phyloP scores from a whole-genome alignment of 2,797 vertebrate species.

The Brachyalestes nurse region DNA sequence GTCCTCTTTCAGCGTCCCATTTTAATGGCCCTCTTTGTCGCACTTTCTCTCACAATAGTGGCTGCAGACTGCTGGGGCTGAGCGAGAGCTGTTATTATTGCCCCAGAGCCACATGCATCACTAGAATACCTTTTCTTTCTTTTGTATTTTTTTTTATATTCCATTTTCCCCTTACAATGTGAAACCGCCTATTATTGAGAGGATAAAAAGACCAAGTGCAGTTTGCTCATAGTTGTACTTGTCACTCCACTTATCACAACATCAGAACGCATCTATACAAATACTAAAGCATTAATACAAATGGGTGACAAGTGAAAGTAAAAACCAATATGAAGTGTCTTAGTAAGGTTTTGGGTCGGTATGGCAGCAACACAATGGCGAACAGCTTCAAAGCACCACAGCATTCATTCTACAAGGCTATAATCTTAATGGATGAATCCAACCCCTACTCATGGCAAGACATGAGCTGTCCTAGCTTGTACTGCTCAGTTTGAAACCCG shows the following conservation, averaged over 20 bases:
- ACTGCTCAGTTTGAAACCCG: too few relatives aligned
- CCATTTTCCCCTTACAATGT: neutral
- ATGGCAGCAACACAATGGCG: too few relatives aligned
- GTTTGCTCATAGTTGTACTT: neutral
- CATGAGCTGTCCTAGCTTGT: too few relatives aligned
- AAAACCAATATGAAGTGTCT: too few relatives aligned
- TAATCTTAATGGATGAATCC: too few relatives aligned
- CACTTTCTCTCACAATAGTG: neutral
- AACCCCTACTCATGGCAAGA: too few relatives aligned
- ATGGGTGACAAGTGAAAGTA: too few relatives aligned
- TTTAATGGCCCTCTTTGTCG: neutral
- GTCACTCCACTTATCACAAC: neutral
- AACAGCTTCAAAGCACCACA: too few relatives aligned
- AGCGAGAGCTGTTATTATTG: neutral
- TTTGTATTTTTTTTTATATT: neutral
- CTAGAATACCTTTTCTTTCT: neutral
- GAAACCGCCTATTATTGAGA: neutral
- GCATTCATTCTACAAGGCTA: too few relatives aligned
- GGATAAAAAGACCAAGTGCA: neutral
- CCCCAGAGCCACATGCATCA: neutral
- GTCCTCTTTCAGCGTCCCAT: conserved; percentile 16
- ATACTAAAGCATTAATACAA: neutral
- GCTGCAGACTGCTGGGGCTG: neutral
- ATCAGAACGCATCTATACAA: neutral
- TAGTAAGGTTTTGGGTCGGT: too few relatives aligned